Evolutionary conservation across 2,888 invertebrate species (phyloP).

Genomic region (Strigamia maritima): DNA sequence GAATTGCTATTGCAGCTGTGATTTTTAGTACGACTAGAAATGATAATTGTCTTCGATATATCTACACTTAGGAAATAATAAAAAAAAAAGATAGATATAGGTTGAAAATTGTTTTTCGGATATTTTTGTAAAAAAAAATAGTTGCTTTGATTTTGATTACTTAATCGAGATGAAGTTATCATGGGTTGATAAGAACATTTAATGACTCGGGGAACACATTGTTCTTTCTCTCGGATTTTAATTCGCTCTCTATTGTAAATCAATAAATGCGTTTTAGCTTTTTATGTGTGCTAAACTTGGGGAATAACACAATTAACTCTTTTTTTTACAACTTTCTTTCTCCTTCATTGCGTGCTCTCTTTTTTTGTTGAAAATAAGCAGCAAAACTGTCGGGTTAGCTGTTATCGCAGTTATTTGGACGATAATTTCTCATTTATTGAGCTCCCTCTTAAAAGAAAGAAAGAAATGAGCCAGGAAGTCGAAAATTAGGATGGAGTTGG

Average conservation of each 20-base stretch:
- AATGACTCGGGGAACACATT: not conserved
- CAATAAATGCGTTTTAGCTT: not conserved
- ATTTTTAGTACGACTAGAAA: not conserved
- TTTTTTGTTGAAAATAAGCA: not conserved
- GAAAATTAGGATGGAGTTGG: not conserved
- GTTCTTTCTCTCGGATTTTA: not conserved
- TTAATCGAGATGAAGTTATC: not conserved
- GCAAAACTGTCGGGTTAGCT: not conserved
- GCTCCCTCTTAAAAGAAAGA: not conserved
- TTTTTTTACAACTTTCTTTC: not conserved
- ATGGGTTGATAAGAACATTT: not conserved
- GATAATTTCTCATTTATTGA: not conserved
- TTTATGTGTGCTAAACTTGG: not conserved
- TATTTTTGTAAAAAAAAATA: not conserved
- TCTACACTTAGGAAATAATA: not conserved
- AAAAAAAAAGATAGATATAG: not conserved
- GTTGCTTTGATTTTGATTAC: not conserved
- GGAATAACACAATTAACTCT: not conserved
- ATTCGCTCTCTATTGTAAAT: not conserved
- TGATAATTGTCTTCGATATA: not conserved
- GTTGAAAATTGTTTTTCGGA: not conserved
- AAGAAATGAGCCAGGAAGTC: not conserved
- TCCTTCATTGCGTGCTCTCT: not conserved
- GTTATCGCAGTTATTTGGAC: not conserved
- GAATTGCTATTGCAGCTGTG: not conserved